Base-by-base conservation (phyloP, 2,888 invertebrate species). In the Aspidiotus rigidus region DNA sequence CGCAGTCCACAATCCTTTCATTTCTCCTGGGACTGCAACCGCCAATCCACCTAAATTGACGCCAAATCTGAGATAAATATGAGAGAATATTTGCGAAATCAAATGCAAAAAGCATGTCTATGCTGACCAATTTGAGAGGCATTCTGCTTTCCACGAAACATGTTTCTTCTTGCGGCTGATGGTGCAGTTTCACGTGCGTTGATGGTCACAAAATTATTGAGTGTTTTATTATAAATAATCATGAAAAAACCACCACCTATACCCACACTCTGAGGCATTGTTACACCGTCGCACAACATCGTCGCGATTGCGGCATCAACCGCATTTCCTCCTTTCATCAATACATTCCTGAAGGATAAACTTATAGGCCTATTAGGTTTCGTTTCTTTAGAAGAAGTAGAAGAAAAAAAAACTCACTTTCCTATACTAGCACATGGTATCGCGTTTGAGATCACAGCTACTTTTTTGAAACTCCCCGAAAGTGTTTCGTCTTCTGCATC, bases 1-100 rank as follows among this genome's bases (percentile, higher is more conserved):
- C 44, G 91, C 84, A 70, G 82, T 85, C 83, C 88, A 87, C 77
- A 91, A 92, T 1, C 96, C 96, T 69, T 83, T 80, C 13, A 96
- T 78, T 79, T 95, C 95, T 9, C 93, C 93, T 0, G 96, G 95
- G 13, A 96, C 88, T 13, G 87, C 96, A 13, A 89, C 83, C 0
- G 93, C 83, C 73, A 86, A 78, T 0, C 86, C 87, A 73, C 86
- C 87, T 80, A 75, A 8, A 57, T 28, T 5, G 28, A 28, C 5
- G 28, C 5, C 1, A 28, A 28, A 28, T 28, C 28, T 28, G 5
- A 28, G 28, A 28, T 28, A 5, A 28, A 28, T 28, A 28, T 28
- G 28, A 5, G 5, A 5, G 5, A 28, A 28, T 28, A 3, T 28
- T 5, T 28, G 28, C 28, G 28, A 5, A 3, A 3, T 28, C 5